Evolutionary conservation across 2,888 invertebrate genomes (phyloP), one percentile per base, ranked within the genome.

Genomic region (Halictus ligatus): DNA sequence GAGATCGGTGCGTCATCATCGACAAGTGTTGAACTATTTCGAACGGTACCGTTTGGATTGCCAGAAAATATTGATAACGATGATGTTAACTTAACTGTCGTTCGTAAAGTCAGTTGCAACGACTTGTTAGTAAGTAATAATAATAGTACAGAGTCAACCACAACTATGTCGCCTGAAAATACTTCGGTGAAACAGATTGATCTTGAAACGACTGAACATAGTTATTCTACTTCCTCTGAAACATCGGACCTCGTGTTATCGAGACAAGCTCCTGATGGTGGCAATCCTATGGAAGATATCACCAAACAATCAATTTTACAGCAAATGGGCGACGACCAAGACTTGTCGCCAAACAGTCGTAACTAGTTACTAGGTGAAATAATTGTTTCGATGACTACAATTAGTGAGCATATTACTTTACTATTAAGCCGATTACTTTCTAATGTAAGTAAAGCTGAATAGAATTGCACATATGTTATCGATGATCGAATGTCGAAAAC

Each of bases 221-320:
- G 84, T 83, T 91, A 89, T 2, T 81, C 91, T 54, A 90, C 89
- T 48, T 90, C 92, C 8, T 91, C 94, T 13, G 92, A 92, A 78
- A 91, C 91, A 8, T 92, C 93, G 10, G 89, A 92, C 35, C 91
- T 92, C 25, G 93, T 89, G n/a, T 88, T 93, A 21, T 93, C 94
- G 10, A 92, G 95, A 78, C 95, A 95, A 91, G 95, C 95, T 5
- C 95, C 95, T 13, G 95, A 95, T 71, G 95, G 95, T 29, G 94
- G 95, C 0, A 95, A 95, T 81, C 95, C 95, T 5, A 76, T 92
- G 10, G 95, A 95, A 82, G 94, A 95, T 88, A 78, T 90, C 21
- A 87, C 75, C 13, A 89, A 84, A 48, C 84, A 89, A 25, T 75
- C 83, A 40, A 77, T 80, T 50, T 40, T 25, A 18, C 92, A 89